These are phyloP conservation scores for Marmota monax DNA, from an alignment of 2,113 vertebrate species.

Conservation along the genomic window DNA sequence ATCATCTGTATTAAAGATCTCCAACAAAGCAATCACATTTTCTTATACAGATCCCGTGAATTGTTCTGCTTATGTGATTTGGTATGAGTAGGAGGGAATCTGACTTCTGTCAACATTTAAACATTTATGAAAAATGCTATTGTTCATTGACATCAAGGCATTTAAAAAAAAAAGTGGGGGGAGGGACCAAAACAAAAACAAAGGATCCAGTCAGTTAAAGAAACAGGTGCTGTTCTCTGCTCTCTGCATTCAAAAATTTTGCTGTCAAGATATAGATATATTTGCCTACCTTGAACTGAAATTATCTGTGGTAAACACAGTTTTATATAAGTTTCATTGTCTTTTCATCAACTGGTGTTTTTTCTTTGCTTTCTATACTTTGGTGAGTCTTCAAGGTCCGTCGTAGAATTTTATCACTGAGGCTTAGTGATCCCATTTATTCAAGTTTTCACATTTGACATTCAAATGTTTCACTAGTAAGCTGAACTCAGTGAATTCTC, in stretches of 20 bases:
- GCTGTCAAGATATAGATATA: conserved; percentile 55
- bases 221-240: conserved; percentile 14
- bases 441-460: neutral
- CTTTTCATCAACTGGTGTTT: neutral
- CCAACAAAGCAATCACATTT: neutral
- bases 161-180: neutral
- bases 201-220: conserved; percentile 55
- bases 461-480: conserved; percentile 14
- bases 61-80: neutral
- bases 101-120: neutral
- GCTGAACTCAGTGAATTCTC: neutral
- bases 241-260: neutral
- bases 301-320: conserved; percentile 17
- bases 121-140: conserved; percentile 66
- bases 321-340: neutral
- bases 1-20: neutral
- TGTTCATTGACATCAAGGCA: conserved; percentile 64
- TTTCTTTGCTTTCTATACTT: neutral
- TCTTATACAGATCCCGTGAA: neutral
- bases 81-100: conserved; percentile 3
- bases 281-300: conserved; percentile 39
- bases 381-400: neutral
- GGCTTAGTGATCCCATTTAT: neutral
- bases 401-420: neutral
- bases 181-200: neutral